These are phyloP conservation scores for Phataginus tricuspis DNA, from an alignment of 2,797 vertebrate genomes.

Conservation along the genomic window DNA sequence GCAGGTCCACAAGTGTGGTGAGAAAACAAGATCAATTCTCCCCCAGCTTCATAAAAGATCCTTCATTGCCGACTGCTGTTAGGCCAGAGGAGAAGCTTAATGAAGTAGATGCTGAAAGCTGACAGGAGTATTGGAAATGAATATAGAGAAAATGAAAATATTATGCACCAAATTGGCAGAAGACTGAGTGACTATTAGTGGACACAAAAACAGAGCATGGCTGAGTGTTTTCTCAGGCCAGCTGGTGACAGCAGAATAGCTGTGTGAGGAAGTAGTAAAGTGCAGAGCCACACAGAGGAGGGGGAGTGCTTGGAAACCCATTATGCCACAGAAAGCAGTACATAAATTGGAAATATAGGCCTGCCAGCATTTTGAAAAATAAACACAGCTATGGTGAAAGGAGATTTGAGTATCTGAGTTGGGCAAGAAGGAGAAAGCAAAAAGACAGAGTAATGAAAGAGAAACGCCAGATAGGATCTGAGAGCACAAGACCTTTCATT, in stretches of 20 bases:
- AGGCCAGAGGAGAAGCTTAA: constrained; percentile 79
- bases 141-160: constrained; percentile 76
- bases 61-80: constrained; percentile 72
- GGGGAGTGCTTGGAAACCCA: constrained; percentile 39
- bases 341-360: background rate
- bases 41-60: constrained; percentile 62
- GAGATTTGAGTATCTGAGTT: background rate
- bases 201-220: constrained; percentile 76
- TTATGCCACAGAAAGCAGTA: background rate
- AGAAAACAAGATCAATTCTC: constrained; percentile 59
- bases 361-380: background rate
- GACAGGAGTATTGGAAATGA: constrained; percentile 80
- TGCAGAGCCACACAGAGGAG: constrained; percentile 24
- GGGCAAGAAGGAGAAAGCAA: background rate
- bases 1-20: background rate
- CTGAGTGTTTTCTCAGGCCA: constrained; percentile 76
- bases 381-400: background rate
- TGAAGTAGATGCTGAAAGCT: constrained; percentile 79
- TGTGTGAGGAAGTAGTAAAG: constrained; percentile 70
- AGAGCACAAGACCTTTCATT: background rate
- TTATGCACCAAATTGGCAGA: constrained; percentile 82
- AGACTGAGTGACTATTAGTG: constrained; percentile 74
- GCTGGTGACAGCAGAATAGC: constrained; percentile 80
- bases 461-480: background rate
- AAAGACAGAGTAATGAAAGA: background rate